Evolutionary conservation across 2,797 vertebrate species (phyloP).

Genomic region (Alcedo atthis): DNA sequence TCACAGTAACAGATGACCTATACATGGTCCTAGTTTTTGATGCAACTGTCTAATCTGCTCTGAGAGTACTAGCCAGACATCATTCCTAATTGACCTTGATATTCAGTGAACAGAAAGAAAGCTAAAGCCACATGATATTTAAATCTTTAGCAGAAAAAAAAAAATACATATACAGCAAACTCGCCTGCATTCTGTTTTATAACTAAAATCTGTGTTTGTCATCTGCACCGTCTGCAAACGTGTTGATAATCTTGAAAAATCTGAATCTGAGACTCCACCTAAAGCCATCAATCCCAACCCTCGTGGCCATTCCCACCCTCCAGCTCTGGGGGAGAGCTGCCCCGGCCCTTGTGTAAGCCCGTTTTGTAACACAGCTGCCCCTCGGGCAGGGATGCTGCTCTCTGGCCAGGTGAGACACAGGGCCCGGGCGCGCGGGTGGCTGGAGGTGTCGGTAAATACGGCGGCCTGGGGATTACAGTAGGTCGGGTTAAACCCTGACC

Average conservation of each 20-base stretch:
- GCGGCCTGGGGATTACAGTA: neutral
- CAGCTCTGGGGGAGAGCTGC: neutral
- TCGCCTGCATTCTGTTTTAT: neutral
- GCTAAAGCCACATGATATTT: conserved; percentile 75
- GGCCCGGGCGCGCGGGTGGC: neutral
- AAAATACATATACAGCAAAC: conserved; percentile 42
- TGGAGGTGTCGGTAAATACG: neutral
- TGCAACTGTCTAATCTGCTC: conserved; percentile 87
- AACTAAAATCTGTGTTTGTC: neutral
- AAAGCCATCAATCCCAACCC: neutral
- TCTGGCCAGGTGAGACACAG: neutral
- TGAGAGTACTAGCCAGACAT: conserved; percentile 80
- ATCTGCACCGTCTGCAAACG: neutral
- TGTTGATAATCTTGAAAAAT: neutral
- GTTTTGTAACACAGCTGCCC: neutral
- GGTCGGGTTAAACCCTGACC: neutral
- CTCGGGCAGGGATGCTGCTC: rapidly evolving
- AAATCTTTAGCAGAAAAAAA: conserved; percentile 61
- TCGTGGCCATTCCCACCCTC: neutral
- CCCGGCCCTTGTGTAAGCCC: rapidly evolving
- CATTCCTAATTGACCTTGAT: conserved; percentile 89
- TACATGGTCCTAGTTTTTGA: conserved; percentile 80
- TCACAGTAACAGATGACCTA: conserved; percentile 84
- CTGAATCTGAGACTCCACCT: neutral
- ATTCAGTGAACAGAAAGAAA: conserved; percentile 87